A percentile compares a stretch with the other conserved stretches of the same genome.
These are phyloP conservation scores for Pteria penguin DNA, from an alignment of 2,888 invertebrate species.

Conservation along the genomic window DNA sequence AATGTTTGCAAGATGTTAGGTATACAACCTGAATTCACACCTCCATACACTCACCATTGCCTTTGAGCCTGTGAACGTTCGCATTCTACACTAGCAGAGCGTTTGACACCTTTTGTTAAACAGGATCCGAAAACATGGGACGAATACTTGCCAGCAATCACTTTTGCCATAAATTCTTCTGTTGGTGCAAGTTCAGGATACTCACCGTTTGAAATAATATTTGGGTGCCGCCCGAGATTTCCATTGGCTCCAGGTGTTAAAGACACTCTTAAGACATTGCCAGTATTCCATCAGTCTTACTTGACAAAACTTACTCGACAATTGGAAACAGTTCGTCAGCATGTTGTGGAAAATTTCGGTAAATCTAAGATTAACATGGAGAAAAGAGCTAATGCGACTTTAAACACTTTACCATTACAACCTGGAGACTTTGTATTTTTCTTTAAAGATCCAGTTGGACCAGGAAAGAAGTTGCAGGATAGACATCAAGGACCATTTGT, in stretches of 20 bases:
- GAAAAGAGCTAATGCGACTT: no score
- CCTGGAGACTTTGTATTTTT: constrained; percentile 50
- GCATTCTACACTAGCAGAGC: not conserved
- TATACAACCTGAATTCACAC: constrained; percentile 4
- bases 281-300: not conserved
- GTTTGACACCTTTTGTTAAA: not conserved
- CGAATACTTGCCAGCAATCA: not conserved
- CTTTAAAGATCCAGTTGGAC: constrained; percentile 29
- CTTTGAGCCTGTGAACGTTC: constrained; percentile 17
- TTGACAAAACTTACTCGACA: not conserved
- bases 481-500: no score
- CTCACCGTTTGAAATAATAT: no score
- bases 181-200: no score
- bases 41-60: constrained; percentile 5
- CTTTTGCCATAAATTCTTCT: no score
- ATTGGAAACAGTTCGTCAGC: no score
- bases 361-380: no score
- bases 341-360: no score
- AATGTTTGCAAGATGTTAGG: not conserved
- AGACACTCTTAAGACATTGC: no score
- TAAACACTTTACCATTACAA: no score
- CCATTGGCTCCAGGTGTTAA: constrained; percentile 2
- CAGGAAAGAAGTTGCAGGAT: no score
- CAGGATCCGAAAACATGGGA: not conserved
- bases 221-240: constrained; percentile 38